A percentile compares a stretch with the other conserved stretches of the same genome.
Conservation (phyloP, 92 coral and sea anemone genomes). For the Palythoa grandis region DNA sequence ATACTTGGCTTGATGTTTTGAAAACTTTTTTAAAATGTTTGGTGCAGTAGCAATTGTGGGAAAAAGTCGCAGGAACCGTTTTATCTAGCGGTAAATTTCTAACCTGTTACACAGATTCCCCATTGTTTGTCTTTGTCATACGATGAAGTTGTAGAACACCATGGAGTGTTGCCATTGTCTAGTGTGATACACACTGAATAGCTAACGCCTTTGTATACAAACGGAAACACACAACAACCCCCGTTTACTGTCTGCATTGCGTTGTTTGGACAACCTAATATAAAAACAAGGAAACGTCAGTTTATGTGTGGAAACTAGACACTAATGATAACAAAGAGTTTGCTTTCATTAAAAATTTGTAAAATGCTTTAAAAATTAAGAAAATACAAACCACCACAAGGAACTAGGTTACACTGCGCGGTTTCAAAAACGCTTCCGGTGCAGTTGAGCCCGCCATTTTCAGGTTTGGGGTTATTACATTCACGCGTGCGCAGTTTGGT, state of each 20-base stretch:
- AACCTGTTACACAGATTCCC: constrained; percentile 21
- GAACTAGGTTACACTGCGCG: constrained; percentile 65
- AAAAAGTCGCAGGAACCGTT: background rate
- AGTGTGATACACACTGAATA: background rate
- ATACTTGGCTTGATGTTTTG: too few species aligned
- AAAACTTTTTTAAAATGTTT: too few species aligned
- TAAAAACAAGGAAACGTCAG: background rate
- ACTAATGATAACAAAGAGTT: background rate
- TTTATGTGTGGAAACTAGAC: background rate
- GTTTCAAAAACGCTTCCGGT: constrained; percentile 81
- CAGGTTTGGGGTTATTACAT: constrained; percentile 82
- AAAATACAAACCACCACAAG: constrained; percentile 49
- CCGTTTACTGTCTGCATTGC: constrained; percentile 8
- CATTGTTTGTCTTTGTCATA: constrained; percentile 12
- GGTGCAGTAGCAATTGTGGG: background rate
- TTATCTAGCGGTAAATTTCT: background rate
- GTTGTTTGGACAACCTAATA: constrained; percentile 5
- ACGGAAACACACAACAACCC: constrained; percentile 18
- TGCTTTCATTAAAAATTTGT: background rate
- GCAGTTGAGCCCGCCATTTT: constrained; percentile 90
- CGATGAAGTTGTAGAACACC: constrained; percentile 9
- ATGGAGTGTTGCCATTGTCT: constrained; percentile 1
- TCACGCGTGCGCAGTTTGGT: constrained; percentile 81
- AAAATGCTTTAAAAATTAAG: background rate
- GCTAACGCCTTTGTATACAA: background rate